Conservation (phyloP, 1,140 invertebrate species). For the Ylistrum balloti region DNA sequence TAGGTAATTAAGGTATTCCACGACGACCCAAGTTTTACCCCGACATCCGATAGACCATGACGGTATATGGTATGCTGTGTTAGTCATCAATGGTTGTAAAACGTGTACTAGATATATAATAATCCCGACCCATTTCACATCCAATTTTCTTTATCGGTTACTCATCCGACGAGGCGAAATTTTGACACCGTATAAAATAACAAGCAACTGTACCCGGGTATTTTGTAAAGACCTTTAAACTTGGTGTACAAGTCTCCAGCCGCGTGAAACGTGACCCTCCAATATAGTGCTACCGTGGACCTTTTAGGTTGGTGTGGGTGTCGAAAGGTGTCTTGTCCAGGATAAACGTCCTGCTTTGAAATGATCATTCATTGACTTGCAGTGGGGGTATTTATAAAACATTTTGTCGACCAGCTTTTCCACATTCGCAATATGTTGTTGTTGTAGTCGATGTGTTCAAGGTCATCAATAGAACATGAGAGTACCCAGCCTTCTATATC, state of each 20-base stretch:
- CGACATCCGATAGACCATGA: too few relatives aligned
- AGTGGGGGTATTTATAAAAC: background rate
- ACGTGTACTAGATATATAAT: background rate
- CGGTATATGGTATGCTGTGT: background rate
- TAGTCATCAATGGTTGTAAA: background rate
- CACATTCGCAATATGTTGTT: too few relatives aligned
- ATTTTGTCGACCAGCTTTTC: background rate
- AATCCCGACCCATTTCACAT: background rate
- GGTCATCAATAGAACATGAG: too few relatives aligned
- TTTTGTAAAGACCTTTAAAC: background rate
- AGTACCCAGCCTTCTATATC: too few relatives aligned
- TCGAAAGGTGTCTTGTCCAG: background rate
- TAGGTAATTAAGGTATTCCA: too few relatives aligned
- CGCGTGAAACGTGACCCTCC: constrained; percentile 18
- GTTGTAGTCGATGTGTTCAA: too few relatives aligned
- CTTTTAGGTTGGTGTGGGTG: background rate
- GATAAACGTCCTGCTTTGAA: background rate
- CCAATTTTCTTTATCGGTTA: background rate
- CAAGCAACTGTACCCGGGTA: background rate
- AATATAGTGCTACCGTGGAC: too few relatives aligned
- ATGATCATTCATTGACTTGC: background rate
- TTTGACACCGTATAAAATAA: constrained; percentile 5
- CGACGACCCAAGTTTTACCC: too few relatives aligned
- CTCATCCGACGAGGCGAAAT: background rate
- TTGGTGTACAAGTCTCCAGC: too few relatives aligned